Conservation (phyloP, 2,113 vertebrate genomes). For the Pteruthius melanotis region DNA sequence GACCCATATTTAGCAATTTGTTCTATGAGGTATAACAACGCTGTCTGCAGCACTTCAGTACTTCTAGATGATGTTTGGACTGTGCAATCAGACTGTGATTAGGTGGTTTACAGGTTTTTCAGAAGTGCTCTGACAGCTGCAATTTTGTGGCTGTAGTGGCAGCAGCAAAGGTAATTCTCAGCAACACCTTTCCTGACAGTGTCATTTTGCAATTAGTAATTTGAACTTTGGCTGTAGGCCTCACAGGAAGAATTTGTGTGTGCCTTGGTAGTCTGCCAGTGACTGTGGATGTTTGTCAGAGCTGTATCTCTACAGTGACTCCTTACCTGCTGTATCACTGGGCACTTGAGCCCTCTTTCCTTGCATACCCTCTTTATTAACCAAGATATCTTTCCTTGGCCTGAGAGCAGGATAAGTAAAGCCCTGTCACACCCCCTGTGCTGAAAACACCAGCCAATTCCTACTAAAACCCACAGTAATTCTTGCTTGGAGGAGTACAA, state of each 20-base stretch:
- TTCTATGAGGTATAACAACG: background rate
- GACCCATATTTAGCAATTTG: background rate
- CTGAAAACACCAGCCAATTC: background rate
- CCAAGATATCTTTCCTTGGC: background rate
- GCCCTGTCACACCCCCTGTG: fast-evolving
- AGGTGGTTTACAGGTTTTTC: background rate
- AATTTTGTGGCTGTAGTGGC: background rate
- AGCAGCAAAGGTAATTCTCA: background rate
- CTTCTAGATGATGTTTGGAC: background rate
- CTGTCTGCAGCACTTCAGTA: background rate
- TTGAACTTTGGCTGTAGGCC: background rate
- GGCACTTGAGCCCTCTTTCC: background rate
- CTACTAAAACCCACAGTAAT: background rate
- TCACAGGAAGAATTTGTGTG: background rate
- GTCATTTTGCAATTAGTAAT: background rate
- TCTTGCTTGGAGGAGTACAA: background rate
- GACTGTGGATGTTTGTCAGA: background rate
- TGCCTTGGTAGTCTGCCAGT: background rate
- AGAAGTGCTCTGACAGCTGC: background rate
- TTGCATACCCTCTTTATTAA: background rate
- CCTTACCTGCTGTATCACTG: background rate
- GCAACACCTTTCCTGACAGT: background rate
- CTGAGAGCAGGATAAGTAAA: background rate
- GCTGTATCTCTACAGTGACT: background rate
- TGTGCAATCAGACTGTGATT: conserved; percentile 9